Percentiles rank a stretch among this genome's conserved stretches.
These are phyloP conservation scores for Rafetus swinhoei DNA, from an alignment of 2,113 vertebrate genomes.

Conservation along the genomic window DNA sequence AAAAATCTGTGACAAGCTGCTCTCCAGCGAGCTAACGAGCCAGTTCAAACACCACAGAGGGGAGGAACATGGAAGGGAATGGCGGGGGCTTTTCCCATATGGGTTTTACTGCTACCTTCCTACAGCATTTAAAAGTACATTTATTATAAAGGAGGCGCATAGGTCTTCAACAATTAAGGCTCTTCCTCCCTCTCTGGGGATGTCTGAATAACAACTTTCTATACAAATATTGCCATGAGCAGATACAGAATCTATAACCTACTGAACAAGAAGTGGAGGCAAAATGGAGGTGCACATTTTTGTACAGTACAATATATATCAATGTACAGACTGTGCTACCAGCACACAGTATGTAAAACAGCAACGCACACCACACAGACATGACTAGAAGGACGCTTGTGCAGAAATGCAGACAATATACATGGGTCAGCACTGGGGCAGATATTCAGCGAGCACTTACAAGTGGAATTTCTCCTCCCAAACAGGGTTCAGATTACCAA, in stretches of 20 bases:
- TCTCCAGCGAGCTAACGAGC: neutral
- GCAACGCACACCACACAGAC: neutral
- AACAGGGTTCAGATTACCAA: constrained; percentile 96
- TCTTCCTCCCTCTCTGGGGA: neutral
- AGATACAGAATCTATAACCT: neutral
- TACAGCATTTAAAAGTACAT: neutral
- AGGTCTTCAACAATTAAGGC: neutral
- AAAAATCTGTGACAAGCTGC: neutral
- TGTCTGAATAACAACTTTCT: neutral
- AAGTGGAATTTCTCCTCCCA: constrained; percentile 99
- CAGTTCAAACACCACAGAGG: neutral
- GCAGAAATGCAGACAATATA: neutral
- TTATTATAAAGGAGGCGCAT: neutral
- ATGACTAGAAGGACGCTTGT: neutral
- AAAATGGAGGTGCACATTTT: neutral
- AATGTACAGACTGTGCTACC: neutral
- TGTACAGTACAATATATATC: rapidly evolving
- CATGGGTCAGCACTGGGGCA: neutral
- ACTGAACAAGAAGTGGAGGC: neutral
- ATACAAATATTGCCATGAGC: neutral
- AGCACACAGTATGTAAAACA: rapidly evolving
- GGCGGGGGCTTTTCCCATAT: neutral
- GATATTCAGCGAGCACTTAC: constrained; percentile 80
- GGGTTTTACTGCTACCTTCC: neutral
- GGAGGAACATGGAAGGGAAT: neutral